phyloP scores from a whole-genome alignment of 1,140 invertebrate genomes.

The Zelostemma sp. region DNA sequence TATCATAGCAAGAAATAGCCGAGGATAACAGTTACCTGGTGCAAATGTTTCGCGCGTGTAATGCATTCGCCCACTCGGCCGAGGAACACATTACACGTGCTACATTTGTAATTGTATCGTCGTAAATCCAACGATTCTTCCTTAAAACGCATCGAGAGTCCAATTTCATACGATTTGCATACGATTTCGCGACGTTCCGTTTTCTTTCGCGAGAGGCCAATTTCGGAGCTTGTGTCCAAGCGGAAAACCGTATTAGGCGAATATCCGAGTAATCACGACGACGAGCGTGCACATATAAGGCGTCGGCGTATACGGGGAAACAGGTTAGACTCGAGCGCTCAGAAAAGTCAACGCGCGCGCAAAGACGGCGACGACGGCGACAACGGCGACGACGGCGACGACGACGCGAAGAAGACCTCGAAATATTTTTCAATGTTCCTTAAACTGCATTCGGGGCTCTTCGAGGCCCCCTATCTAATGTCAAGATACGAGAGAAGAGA shows the following conservation, averaged over 20 bases:
- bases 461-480: too few species aligned
- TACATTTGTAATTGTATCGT: too few species aligned
- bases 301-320: constrained; percentile 50
- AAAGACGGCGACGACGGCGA: too few species aligned
- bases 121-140: too few species aligned
- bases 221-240: constrained; percentile 32
- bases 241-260: constrained; percentile 59
- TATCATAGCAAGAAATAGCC: background rate
- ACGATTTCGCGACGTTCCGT: too few species aligned
- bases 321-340: constrained; percentile 41
- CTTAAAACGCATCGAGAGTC: too few species aligned
- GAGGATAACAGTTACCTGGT: background rate
- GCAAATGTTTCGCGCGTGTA: constrained; percentile 1
- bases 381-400: too few species aligned
- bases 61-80: constrained; percentile 1
- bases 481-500: too few species aligned
- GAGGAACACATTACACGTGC: too few species aligned
- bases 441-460: background rate
- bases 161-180: too few species aligned
- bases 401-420: too few species aligned
- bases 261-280: constrained; percentile 55
- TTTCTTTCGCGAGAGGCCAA: too few species aligned
- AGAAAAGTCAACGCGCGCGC: constrained; percentile 28
- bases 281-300: constrained; percentile 57
- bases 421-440: background rate